Evolutionary conservation across 2,888 invertebrate genomes (phyloP).

Genomic region (Branchipolynoe longqiensis): DNA sequence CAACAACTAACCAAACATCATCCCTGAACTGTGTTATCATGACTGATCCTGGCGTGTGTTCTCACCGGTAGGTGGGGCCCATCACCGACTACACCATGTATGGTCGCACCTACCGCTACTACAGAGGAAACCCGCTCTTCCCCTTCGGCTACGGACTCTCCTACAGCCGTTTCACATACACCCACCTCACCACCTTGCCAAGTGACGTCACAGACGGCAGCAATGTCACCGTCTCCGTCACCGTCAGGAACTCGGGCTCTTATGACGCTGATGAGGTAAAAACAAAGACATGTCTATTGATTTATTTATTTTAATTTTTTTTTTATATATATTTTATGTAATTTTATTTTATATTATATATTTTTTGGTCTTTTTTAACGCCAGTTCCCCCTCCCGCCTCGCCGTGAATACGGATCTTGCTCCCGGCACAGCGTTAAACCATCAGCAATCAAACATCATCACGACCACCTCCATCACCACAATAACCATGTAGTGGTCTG

Average conservation of each 20-base stretch:
- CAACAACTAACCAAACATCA: no score
- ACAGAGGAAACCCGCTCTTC: slow-evolving; percentile 70
- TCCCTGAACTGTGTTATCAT: no score
- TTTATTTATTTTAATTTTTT: no score
- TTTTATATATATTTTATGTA: background rate
- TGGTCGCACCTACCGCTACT: slow-evolving; percentile 76
- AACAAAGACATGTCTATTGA: background rate
- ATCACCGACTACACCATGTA: slow-evolving; percentile 71
- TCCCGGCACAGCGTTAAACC: no score
- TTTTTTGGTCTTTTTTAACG: no score
- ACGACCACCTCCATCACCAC: no score
- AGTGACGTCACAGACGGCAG: slow-evolving; percentile 67
- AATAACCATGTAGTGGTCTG: no score
- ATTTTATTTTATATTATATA: no score
- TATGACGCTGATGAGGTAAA: slow-evolving; percentile 77
- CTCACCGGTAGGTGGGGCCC: slow-evolving; percentile 67
- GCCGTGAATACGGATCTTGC: no score
- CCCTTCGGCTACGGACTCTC: slow-evolving; percentile 64
- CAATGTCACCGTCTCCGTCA: slow-evolving; percentile 68
- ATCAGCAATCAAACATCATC: no score
- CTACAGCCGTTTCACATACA: slow-evolving; percentile 56
- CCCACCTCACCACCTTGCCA: slow-evolving; percentile 60
- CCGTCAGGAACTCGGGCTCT: slow-evolving; percentile 73
- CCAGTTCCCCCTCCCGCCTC: no score
- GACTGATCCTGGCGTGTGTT: no score